A percentile compares a stretch with the other conserved stretches of the same genome.
These are phyloP conservation scores for Percopsis transmontana DNA, from an alignment of 2,113 vertebrate genomes.

Conservation along the genomic window DNA sequence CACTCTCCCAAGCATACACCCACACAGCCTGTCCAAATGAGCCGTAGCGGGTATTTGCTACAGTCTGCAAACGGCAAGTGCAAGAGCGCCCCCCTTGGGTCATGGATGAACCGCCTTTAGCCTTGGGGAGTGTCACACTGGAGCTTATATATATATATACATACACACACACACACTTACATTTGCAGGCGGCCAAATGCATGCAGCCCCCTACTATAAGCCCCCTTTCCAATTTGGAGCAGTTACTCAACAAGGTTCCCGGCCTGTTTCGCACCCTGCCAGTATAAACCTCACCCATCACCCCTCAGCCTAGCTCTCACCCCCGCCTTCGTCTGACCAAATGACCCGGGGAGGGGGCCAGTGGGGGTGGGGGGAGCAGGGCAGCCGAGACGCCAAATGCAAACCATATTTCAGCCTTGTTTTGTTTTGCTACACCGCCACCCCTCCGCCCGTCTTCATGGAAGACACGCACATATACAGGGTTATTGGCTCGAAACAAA, in stretches of 20 bases:
- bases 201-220: slow-evolving; percentile 7
- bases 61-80: slow-evolving; percentile 19
- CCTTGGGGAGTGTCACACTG: slow-evolving; percentile 5
- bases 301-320: slow-evolving; percentile 18
- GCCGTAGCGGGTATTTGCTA: neutral
- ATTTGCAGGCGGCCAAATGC: slow-evolving; percentile 39
- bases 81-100: slow-evolving; percentile 73
- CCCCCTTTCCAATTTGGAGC: slow-evolving; percentile 28
- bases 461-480: slow-evolving; percentile 45
- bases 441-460: slow-evolving; percentile 12
- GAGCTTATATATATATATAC: slow-evolving; percentile 1
- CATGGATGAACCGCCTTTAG: slow-evolving; percentile 5
- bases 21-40: slow-evolving; percentile 19
- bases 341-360: slow-evolving; percentile 49
- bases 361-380: slow-evolving; percentile 18
- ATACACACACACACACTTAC: neutral
- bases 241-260: slow-evolving; percentile 63
- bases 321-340: slow-evolving; percentile 57
- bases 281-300: slow-evolving; percentile 56
- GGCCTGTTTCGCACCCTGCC: slow-evolving; percentile 60
- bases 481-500: slow-evolving; percentile 32
- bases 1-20: slow-evolving; percentile 18
- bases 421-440: slow-evolving; percentile 10
- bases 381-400: slow-evolving; percentile 65
- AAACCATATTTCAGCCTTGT: slow-evolving; percentile 66